Evolutionary conservation across 1,140 invertebrate species (phyloP).

Genomic region (Sipha flava): DNA sequence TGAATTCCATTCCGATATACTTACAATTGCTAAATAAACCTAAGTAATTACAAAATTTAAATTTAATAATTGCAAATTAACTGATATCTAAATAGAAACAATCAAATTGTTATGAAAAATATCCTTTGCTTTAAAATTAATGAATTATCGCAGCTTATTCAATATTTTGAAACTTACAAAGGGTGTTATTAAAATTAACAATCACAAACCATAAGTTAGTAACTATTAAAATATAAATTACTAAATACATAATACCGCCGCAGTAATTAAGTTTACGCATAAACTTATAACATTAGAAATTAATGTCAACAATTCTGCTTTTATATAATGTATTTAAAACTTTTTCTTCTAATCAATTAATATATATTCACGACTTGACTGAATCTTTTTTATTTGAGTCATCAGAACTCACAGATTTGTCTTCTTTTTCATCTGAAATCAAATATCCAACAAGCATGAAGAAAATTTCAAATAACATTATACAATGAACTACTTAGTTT

Average conservation of each 20-base stretch:
- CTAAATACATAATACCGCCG: constrained; percentile 27
- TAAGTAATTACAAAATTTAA: not conserved
- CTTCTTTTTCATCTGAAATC: constrained; percentile 28
- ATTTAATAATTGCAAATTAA: not conserved
- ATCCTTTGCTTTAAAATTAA: not conserved
- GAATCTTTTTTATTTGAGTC: constrained; percentile 26
- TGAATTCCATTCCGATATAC: not conserved
- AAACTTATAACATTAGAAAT: not conserved
- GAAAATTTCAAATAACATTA: too few relatives aligned
- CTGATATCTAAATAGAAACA: not conserved
- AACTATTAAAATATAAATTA: constrained; percentile 6
- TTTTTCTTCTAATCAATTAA: not conserved
- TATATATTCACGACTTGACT: constrained; percentile 8
- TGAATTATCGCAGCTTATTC: not conserved
- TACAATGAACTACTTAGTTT: too few relatives aligned
- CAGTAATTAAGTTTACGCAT: not conserved
- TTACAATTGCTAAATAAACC: not conserved
- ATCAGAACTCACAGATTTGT: constrained; percentile 29
- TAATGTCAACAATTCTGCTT: not conserved
- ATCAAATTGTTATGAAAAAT: not conserved
- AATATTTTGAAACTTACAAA: not conserved
- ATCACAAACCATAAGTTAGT: constrained; percentile 12
- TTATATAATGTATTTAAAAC: not conserved
- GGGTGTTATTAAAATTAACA: constrained; percentile 7
- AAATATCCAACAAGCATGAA: not conserved